Evolutionary conservation across 2,113 vertebrate genomes (phyloP).

Genomic region (Lonchura striata): DNA sequence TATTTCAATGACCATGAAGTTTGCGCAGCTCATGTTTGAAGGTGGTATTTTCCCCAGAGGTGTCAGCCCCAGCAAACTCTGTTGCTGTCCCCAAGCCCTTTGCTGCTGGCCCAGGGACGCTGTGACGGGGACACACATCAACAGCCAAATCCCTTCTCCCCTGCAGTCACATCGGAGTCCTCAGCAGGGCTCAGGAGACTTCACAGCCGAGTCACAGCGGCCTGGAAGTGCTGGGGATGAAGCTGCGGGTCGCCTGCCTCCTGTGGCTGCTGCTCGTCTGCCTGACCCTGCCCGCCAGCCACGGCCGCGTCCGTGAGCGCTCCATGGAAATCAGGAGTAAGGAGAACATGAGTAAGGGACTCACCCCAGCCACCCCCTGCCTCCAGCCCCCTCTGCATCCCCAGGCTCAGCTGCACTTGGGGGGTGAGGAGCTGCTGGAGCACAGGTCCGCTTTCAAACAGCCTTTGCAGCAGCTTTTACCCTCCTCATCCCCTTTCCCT

Average conservation of each 20-base stretch:
- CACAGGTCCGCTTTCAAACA: background rate
- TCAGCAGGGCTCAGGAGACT: background rate
- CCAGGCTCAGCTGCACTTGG: background rate
- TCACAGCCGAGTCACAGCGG: fast-evolving
- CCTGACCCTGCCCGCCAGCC: constrained; percentile 15
- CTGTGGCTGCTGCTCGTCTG: constrained; percentile 73
- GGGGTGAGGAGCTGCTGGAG: background rate
- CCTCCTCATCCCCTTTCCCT: background rate
- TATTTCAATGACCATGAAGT: fast-evolving
- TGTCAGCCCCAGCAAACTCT: background rate
- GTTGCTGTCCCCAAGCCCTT: background rate
- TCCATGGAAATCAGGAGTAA: constrained; percentile 76
- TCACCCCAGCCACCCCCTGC: too few relatives aligned
- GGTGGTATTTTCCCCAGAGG: background rate
- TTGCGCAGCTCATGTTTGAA: background rate
- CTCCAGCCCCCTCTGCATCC: background rate
- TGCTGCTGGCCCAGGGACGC: background rate
- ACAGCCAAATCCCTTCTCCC: background rate
- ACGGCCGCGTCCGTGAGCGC: background rate
- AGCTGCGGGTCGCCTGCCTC: constrained; percentile 33
- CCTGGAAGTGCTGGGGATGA: constrained; percentile 24
- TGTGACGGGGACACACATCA: background rate
- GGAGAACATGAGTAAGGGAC: constrained; percentile 60
- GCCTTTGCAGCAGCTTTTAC: background rate
- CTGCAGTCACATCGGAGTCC: fast-evolving